Conservation (phyloP, 2,797 vertebrate genomes). For the Rhinoraja longicauda region DNA sequence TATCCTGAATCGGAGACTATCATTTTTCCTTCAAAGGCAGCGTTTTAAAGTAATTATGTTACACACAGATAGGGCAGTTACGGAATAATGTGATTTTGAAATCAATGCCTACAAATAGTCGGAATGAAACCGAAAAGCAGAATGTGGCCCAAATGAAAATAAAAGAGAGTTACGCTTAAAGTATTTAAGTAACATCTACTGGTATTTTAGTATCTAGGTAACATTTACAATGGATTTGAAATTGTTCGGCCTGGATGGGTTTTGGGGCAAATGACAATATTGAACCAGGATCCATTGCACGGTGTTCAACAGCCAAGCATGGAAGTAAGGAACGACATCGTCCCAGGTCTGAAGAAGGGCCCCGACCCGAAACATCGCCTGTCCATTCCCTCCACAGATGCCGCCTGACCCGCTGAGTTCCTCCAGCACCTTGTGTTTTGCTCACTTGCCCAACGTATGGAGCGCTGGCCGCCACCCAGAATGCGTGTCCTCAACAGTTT, state of each 20-base stretch:
- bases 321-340: not conserved
- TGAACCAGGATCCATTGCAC: not conserved
- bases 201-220: not conserved
- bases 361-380: too few species aligned
- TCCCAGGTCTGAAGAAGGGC: too few species aligned
- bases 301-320: not conserved
- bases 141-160: not conserved
- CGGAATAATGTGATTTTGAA: not conserved
- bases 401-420: too few species aligned
- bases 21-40: not conserved
- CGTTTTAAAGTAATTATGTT: not conserved
- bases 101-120: not conserved
- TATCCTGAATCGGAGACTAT: not conserved
- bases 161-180: not conserved
- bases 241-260: not conserved
- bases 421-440: not conserved
- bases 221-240: not conserved
- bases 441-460: not conserved
- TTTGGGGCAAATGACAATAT: not conserved
- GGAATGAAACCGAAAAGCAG: not conserved
- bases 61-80: not conserved
- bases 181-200: not conserved
- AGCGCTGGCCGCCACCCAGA: constrained; percentile 42
- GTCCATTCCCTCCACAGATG: too few species aligned
- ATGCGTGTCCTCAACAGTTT: not conserved